phyloP scores from a whole-genome alignment of 2,113 vertebrate species.

The Hemiprocne comata region DNA sequence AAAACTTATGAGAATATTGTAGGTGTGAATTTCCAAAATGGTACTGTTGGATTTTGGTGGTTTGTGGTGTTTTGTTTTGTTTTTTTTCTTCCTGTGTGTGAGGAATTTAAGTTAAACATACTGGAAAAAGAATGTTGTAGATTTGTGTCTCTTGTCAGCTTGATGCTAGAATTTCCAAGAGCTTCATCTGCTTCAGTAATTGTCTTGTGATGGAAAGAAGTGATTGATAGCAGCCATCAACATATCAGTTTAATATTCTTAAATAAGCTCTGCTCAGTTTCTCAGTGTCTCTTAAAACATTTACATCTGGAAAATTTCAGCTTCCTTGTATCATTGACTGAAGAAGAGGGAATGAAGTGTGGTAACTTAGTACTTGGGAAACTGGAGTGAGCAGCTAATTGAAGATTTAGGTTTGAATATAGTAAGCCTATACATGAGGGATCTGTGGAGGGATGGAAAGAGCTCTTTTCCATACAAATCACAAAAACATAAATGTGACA shows the following conservation, averaged over 20 bases:
- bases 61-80: no score
- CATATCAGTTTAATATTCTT: background rate
- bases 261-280: background rate
- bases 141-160: background rate
- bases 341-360: background rate
- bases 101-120: background rate
- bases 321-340: background rate
- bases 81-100: background rate
- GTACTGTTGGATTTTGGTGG: background rate
- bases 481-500: background rate
- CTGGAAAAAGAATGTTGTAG: background rate
- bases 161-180: background rate
- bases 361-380: background rate
- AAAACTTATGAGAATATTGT: background rate
- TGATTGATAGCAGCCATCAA: conserved; percentile 34
- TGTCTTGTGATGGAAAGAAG: background rate
- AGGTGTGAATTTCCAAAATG: background rate
- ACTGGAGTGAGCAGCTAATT: background rate
- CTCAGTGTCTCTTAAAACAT: background rate
- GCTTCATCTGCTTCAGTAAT: conserved; percentile 15
- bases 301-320: background rate
- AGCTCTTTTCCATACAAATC: background rate
- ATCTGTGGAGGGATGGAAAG: background rate
- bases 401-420: background rate
- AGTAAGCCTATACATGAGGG: background rate